phyloP scores from a whole-genome alignment of 23 tunicate species.

The Ascidia mentula region DNA sequence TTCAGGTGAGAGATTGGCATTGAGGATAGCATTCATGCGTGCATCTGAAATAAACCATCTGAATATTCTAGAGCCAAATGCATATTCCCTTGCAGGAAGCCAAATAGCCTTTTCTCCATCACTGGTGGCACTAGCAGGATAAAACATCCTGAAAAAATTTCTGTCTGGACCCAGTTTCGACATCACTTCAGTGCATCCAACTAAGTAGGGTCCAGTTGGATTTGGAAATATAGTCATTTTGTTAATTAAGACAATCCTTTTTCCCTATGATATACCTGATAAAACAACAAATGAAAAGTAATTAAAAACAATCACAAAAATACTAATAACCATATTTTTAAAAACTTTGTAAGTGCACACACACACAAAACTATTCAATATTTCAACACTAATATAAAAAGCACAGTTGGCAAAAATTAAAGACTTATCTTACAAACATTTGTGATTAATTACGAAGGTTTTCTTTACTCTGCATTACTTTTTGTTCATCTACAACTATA shows the following conservation, averaged over 20 bases:
- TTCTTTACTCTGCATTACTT: conserved; percentile 43
- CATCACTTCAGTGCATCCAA: conserved; percentile 58
- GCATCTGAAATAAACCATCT: conserved; percentile 31
- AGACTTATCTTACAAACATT: no score
- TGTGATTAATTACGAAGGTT: neutral
- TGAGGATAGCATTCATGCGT: conserved; percentile 26
- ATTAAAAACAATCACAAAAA: neutral
- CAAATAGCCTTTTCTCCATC: conserved; percentile 23
- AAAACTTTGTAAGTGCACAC: no score
- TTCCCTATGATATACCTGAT: neutral
- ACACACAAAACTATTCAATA: no score
- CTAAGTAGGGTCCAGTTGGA: conserved; percentile 50
- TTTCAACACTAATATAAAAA: no score
- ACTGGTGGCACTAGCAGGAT: conserved; percentile 33
- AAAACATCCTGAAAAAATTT: conserved; percentile 41
- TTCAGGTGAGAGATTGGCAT: conserved; percentile 17
- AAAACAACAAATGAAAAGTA: neutral
- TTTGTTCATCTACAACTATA: conserved; percentile 39
- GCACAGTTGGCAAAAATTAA: no score
- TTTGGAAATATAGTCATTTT: conserved; percentile 17
- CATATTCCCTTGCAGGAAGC: conserved; percentile 38
- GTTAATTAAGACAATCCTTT: no score
- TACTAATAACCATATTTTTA: no score
- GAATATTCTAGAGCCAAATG: conserved; percentile 40
- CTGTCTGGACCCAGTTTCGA: conserved; percentile 57